Base-by-base conservation (phyloP, 2,888 invertebrate genomes). In the Entomobrya proxima region DNA sequence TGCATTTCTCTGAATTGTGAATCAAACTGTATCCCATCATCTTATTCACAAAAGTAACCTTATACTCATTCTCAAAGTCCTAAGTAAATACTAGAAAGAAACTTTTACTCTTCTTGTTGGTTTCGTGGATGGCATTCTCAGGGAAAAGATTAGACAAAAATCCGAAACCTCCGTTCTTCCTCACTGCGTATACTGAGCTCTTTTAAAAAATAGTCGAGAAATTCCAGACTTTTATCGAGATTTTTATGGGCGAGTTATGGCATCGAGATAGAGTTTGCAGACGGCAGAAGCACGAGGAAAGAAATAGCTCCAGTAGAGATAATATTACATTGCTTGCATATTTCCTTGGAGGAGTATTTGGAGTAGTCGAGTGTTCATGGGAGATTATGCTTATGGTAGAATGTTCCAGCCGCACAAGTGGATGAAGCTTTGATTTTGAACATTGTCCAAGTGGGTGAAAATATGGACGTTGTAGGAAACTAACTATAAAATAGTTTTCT, bases 221-320 rank as follows among this genome's bases (percentile, higher is more conserved):
- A 81, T 82, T 82, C 82, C 82, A 55, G 82, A 74, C 74, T 74
- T 82, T 82, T 82, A 82, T 82, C 82, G 82, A 72, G 82, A 82
- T 82, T 82, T 72, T 82, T 82, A 82, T 82, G 82, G 75, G 61
- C 82, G 74, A 82, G 64, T 75, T 67, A 67, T 67, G 67, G 72
- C 80, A 81, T 40, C 40, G 52, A 7, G 79, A 81, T 72, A 72
- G 78, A 79, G 47, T 77, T 74, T 69, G 72, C 24, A 79, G 79
- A 69, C 79, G 69, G 67, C 35, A 52, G 69, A 15, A 64, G 15
- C 13, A 64, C 21, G 13, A 40, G 67, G 18, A 13, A 30, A 27
- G 9, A 27, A 58, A 11, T n/a, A n/a, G n/a, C n/a, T n/a, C n/a
- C n/a, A n/a, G n/a, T n/a, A n/a, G n/a, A n/a, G n/a, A 67, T 40